Evolutionary conservation across 1,140 invertebrate species (phyloP).

Genomic region (Zaprionus africanus): DNA sequence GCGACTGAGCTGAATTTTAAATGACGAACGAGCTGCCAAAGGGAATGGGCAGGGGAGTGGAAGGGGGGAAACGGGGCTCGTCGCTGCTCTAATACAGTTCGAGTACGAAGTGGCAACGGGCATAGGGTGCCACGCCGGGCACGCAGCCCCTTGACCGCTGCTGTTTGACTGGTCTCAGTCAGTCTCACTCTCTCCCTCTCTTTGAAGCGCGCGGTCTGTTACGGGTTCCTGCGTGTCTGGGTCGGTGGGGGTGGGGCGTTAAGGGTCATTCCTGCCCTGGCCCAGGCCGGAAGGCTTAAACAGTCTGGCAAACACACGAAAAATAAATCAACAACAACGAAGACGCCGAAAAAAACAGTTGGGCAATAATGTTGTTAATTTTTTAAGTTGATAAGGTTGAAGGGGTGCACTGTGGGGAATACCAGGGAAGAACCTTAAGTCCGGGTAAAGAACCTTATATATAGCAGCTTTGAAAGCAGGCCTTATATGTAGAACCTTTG

Average conservation of each 20-base stretch:
- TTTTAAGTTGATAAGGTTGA: slow-evolving; percentile 76
- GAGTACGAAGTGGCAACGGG: not conserved
- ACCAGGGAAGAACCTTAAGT: not conserved
- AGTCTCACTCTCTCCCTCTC: not conserved
- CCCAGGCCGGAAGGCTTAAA: slow-evolving; percentile 39
- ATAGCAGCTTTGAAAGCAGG: not conserved
- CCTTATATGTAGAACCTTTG: not conserved
- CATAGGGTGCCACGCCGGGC: slow-evolving; percentile 1
- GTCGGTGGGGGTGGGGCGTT: not conserved
- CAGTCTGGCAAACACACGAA: slow-evolving; percentile 41
- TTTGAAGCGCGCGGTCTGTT: slow-evolving; percentile 3
- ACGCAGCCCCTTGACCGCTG: slow-evolving; percentile 48
- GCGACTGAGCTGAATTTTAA: slow-evolving; percentile 76
- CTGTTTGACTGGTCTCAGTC: slow-evolving; percentile 16
- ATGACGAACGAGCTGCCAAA: slow-evolving; percentile 48
- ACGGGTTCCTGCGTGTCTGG: slow-evolving; percentile 38
- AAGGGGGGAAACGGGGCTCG: not conserved
- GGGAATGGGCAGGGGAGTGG: not conserved
- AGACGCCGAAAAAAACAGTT: slow-evolving; percentile 55
- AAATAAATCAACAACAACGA: slow-evolving; percentile 52
- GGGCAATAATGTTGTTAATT: slow-evolving; percentile 76
- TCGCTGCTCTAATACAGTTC: slow-evolving; percentile 44
- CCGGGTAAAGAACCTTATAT: not conserved
- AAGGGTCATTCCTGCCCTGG: slow-evolving; percentile 2
- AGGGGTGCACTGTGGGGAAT: slow-evolving; percentile 16